These are phyloP conservation scores for Pseudomyrmex flavicornis DNA, from an alignment of 1,140 invertebrate genomes.

Conservation along the genomic window DNA sequence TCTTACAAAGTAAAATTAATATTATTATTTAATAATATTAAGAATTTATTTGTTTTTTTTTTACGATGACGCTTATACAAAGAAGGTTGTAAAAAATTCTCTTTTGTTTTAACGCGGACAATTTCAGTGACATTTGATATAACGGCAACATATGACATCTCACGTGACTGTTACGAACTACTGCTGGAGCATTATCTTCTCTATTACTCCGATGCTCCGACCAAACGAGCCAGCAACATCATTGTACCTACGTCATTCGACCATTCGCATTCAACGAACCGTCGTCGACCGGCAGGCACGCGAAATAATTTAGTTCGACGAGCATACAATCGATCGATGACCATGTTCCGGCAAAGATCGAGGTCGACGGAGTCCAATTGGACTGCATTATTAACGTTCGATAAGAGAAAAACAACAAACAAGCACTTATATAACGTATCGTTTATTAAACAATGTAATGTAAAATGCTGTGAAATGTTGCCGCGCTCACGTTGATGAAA, in stretches of 20 bases:
- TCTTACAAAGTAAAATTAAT: no score
- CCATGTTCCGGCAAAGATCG: conserved; percentile 18
- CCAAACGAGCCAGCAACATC: not conserved
- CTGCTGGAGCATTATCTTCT: conserved; percentile 18
- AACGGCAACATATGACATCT: conserved; percentile 18
- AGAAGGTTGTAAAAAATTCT: no score
- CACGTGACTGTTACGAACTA: not conserved
- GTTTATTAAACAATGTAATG: not conserved
- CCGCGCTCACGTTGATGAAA: not conserved
- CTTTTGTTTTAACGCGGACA: no score
- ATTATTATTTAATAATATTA: no score
- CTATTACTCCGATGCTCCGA: not conserved
- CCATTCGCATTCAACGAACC: conserved; percentile 19
- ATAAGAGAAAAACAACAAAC: conserved; percentile 35
- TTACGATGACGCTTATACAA: no score
- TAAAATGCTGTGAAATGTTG: conserved; percentile 40
- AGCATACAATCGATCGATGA: conserved; percentile 49
- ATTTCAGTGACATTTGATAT: not conserved
- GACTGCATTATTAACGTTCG: not conserved
- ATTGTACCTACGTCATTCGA: not conserved
- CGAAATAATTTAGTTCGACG: conserved; percentile 54
- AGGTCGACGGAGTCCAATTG: not conserved
- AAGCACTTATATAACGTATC: not conserved
- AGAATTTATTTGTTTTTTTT: no score
- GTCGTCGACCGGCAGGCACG: conserved; percentile 10